Evolutionary conservation across 2,797 vertebrate genomes (phyloP).

Genomic region (Chloroceryle amazona): DNA sequence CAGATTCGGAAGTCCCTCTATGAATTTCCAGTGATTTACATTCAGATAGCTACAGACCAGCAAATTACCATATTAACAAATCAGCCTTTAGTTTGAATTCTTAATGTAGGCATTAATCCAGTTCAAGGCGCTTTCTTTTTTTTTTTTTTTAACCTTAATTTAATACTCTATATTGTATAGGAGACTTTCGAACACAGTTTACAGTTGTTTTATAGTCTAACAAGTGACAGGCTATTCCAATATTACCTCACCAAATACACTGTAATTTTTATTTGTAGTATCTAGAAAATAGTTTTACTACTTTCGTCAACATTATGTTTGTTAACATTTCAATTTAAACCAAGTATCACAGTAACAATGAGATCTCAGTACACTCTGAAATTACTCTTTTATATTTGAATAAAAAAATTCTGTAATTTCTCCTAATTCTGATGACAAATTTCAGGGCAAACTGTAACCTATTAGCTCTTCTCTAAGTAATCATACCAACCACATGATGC

Average conservation of each 20-base stretch:
- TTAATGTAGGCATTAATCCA: neutral
- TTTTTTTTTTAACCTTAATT: neutral
- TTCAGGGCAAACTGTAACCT: neutral
- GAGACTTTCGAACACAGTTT: neutral
- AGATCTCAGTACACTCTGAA: neutral
- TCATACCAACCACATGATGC: neutral
- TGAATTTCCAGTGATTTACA: neutral
- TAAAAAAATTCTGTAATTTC: neutral
- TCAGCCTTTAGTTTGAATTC: neutral
- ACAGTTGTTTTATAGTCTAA: neutral
- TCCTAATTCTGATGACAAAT: neutral
- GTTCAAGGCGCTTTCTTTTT: neutral
- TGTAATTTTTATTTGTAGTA: neutral
- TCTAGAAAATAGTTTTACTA: neutral
- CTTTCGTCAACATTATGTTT: neutral
- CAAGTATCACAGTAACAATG: neutral
- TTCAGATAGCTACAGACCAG: neutral
- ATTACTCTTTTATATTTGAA: neutral
- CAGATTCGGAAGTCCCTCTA: neutral
- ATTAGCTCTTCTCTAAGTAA: neutral
- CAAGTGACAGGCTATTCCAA: neutral
- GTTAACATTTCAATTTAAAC: neutral
- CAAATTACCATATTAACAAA: neutral
- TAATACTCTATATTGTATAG: neutral
- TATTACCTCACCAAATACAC: neutral